Conservation (phyloP, 1,140 invertebrate genomes). For the Colletes gigas region DNA sequence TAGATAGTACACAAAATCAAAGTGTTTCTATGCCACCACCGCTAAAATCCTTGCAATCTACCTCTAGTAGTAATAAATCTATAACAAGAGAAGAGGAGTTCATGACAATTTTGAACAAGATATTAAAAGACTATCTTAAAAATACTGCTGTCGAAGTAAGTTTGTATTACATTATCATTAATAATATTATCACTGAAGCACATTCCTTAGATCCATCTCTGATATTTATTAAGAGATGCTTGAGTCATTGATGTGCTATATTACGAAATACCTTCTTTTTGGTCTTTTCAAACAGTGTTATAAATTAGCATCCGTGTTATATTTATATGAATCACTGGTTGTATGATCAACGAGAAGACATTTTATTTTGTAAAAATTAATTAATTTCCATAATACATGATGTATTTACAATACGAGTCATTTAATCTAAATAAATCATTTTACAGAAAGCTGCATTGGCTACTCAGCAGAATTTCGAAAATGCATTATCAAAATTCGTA, state of each 20-base stretch:
- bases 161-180: neutral
- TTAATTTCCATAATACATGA: neutral
- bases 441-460: constrained; percentile 47
- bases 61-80: constrained; percentile 59
- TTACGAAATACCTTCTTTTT: constrained; percentile 75
- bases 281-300: constrained; percentile 35
- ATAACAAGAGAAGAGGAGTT: constrained; percentile 71
- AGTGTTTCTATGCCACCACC: constrained; percentile 73
- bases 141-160: constrained; percentile 70
- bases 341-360: constrained; percentile 48
- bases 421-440: constrained; percentile 18
- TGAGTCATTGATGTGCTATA: constrained; percentile 80
- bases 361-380: neutral
- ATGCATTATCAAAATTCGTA: constrained; percentile 41
- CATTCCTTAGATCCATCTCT: constrained; percentile 79
- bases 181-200: constrained; percentile 52
- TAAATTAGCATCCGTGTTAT: neutral
- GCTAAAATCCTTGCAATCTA: constrained; percentile 71
- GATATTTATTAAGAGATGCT: constrained; percentile 73
- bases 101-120: constrained; percentile 52
- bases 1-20: constrained; percentile 72
- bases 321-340: constrained; percentile 31
- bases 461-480: constrained; percentile 55
- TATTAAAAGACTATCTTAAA: constrained; percentile 69
- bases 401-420: neutral